phyloP scores from a whole-genome alignment of 2,888 invertebrate genomes.

The Heliconius ethilla region DNA sequence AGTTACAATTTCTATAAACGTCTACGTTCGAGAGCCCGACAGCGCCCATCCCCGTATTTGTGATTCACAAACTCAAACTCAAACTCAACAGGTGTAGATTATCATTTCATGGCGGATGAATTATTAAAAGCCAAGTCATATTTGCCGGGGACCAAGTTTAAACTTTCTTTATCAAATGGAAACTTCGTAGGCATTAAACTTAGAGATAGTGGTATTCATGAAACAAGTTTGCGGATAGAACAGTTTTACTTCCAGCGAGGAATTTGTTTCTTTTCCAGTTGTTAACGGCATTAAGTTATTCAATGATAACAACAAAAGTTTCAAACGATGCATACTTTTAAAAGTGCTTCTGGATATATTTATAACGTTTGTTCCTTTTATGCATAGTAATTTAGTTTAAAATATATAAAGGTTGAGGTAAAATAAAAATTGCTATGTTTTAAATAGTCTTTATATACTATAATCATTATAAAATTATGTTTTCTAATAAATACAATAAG shows the following conservation, averaged over 20 bases:
- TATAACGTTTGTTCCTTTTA: neutral
- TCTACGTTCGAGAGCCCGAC: neutral
- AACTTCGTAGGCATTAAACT: slow-evolving; percentile 58
- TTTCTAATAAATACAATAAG: too few relatives aligned
- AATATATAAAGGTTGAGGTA: neutral
- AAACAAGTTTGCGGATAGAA: slow-evolving; percentile 49
- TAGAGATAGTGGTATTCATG: slow-evolving; percentile 53
- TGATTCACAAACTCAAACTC: slow-evolving; percentile 43
- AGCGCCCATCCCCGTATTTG: slow-evolving; percentile 6
- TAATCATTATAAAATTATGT: too few relatives aligned
- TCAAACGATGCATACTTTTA: slow-evolving; percentile 31
- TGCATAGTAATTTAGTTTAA: neutral
- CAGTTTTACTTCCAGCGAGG: slow-evolving; percentile 49
- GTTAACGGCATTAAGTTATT: slow-evolving; percentile 45
- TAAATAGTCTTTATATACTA: too few relatives aligned
- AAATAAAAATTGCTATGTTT: neutral
- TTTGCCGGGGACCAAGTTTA: slow-evolving; percentile 49
- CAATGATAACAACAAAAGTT: slow-evolving; percentile 43
- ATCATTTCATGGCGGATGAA: slow-evolving; percentile 46
- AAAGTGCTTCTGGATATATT: slow-evolving; percentile 24
- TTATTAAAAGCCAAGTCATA: slow-evolving; percentile 49
- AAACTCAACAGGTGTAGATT: slow-evolving; percentile 49
- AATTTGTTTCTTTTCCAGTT: slow-evolving; percentile 46
- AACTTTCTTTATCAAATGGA: slow-evolving; percentile 60
- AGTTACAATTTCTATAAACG: slow-evolving; percentile 25